Base-by-base conservation (phyloP, 2,797 vertebrate species). In the Leuciscus waleckii region DNA sequence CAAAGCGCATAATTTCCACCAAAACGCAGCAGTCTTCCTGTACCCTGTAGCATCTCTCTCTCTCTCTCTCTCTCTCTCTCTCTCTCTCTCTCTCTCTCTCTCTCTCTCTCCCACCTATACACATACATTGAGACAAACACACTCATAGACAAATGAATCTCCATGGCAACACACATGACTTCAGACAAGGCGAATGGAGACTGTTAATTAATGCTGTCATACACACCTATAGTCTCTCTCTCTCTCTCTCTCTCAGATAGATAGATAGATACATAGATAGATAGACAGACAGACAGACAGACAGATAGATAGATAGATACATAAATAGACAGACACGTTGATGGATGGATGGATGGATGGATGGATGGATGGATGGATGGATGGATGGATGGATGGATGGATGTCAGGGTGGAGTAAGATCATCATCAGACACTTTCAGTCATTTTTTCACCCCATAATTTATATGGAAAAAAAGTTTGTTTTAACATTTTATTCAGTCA, bases 31-130 rank as follows among this genome's bases (percentile, higher is more conserved):
- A 58, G 39, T 82, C 73, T 78, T 90, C 84, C 87, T 88, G 83
- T 80, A 77, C 69, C 85, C 82, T 37, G 21, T 39, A 49, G 88
- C 86, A 75, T 79, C 1, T 26, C 46, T 26, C 5, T 43, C 21
- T 58, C 49, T 17, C 49, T 17, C 49, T 92, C 87, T 91, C 91
- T 93, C 90, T 90, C 2, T 7, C 43, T 43, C 41, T 43, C 41
- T 43, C 10, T 43, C 41, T 43, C 41, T 43, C 65, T 75, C 70
- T 21, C 69, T 80, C 74, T 37, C 76, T 67, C 49, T 75, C 37
- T 61, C 65, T n/a, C 68, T 14, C 4, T 41, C 19, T 43, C 43
- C 13, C 43, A n/a, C n/a, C n/a, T n/a, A n/a, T n/a, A n/a, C n/a
- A n/a, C n/a, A n/a, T n/a, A n/a, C n/a, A n/a, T n/a, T n/a, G n/a